These are phyloP conservation scores for Caenorhabditis drosophilae DNA, from an alignment of 2,888 invertebrate genomes.

Conservation along the genomic window DNA sequence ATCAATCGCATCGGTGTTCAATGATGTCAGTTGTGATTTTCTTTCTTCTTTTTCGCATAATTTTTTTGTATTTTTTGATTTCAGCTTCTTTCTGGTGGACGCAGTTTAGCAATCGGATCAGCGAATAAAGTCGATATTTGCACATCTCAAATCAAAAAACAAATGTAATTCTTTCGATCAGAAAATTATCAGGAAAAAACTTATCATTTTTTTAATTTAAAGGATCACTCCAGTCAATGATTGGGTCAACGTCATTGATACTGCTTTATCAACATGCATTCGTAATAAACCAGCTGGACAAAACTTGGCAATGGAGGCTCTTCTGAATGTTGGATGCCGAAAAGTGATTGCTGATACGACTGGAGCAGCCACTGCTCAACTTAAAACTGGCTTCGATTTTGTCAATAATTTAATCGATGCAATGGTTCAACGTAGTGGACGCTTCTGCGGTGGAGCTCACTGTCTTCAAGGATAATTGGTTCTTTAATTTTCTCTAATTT, in stretches of 20 bases:
- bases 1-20: slow-evolving; percentile 59
- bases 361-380: slow-evolving; percentile 61
- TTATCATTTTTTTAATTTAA: too few species aligned
- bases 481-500: slow-evolving; percentile 6
- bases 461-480: slow-evolving; percentile 47
- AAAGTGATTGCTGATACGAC: slow-evolving; percentile 68
- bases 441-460: slow-evolving; percentile 66
- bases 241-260: slow-evolving; percentile 66
- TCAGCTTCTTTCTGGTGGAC: slow-evolving; percentile 57
- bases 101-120: slow-evolving; percentile 61
- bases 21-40: slow-evolving; percentile 35
- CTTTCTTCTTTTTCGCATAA: neutral
- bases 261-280: slow-evolving; percentile 65
- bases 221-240: slow-evolving; percentile 67
- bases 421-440: slow-evolving; percentile 62
- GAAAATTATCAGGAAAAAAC: slow-evolving; percentile 1
- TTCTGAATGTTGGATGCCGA: slow-evolving; percentile 67
- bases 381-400: slow-evolving; percentile 68
- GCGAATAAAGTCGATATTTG: slow-evolving; percentile 65
- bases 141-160: slow-evolving; percentile 65
- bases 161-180: slow-evolving; percentile 51
- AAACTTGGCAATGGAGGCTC: slow-evolving; percentile 65
- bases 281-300: slow-evolving; percentile 61
- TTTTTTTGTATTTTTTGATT: neutral
- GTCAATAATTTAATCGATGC: slow-evolving; percentile 69